phyloP scores from a whole-genome alignment of 1,140 invertebrate genomes.

The Polyergus mexicanus region DNA sequence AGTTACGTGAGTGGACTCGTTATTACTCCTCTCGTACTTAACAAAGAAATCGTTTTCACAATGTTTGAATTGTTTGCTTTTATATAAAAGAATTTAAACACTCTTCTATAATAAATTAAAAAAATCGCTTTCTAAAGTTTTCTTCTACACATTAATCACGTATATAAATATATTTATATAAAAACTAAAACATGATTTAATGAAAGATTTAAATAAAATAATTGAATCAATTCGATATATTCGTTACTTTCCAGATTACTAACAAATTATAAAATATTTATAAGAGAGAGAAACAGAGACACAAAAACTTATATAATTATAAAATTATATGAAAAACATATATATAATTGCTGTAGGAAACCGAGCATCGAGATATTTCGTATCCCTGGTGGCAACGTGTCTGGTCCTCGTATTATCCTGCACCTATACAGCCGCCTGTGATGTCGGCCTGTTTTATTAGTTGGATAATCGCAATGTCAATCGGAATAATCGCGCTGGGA shows the following conservation, averaged over 20 bases:
- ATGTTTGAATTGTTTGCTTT: constrained; percentile 14
- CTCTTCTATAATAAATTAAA: background rate
- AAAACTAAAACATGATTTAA: no score
- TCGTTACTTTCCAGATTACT: no score
- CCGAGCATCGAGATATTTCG: constrained; percentile 72
- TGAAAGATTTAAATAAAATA: no score
- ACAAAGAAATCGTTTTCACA: constrained; percentile 2
- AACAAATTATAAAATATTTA: no score
- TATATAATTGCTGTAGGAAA: constrained; percentile 71
- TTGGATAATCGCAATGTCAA: constrained; percentile 81
- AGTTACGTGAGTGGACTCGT: constrained; percentile 75
- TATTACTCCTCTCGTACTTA: constrained; percentile 19
- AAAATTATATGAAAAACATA: background rate
- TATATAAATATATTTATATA: no score
- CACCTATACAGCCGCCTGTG: constrained; percentile 69
- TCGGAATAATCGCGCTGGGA: constrained; percentile 68
- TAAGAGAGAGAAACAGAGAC: no score
- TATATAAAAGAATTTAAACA: constrained; percentile 1
- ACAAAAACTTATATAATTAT: no score
- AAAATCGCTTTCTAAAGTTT: background rate
- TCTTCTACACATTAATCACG: background rate
- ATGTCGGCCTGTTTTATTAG: constrained; percentile 82
- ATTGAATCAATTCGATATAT: no score
- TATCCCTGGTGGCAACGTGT: constrained; percentile 82
- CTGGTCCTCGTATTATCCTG: constrained; percentile 81